Base-by-base conservation (phyloP, 2,797 vertebrate species). In the Iguana delicatissima region DNA sequence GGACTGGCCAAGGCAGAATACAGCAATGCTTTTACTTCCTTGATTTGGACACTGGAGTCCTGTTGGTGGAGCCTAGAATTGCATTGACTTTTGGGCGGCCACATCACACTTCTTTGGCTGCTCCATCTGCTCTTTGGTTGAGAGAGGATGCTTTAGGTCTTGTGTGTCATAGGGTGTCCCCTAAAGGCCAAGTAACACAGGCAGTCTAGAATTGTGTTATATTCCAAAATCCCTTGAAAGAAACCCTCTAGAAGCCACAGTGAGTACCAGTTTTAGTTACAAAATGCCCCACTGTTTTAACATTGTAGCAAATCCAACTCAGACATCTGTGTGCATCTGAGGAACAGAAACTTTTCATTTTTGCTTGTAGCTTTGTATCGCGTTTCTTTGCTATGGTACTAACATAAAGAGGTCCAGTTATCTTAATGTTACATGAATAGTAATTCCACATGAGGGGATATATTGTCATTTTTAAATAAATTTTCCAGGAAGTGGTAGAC, bases 401-500 rank as follows among this genome's bases (percentile, higher is more conserved):
- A 59, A 59, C 16, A 20, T 62, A 22, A 62, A 62, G 59, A 62
- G 59, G 18, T 57, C 59, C 59, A 59, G 18, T 3, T 62, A 32
- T 69, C 29, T 32, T 32, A 10, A 69, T 32, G 29, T 9, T 69
- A 32, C 32, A 32, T 62, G 59, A 20, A 6, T n/a, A 72, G 9
- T 72, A 72, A n/a, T 73, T 73, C 69, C n/a, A 73, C 29, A 73
- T 22, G 7, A 20, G 64, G 64, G 6, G 22, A 3, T 67, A 2
- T n/a, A 73, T 77, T 77, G 35, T 77, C 35, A 38, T 69, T 32
- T 69, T 4, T 14, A 57, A 13, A 67, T 7, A 7, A 3, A 22
- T 57, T 57, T 88, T 94, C 2, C 52, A 99, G 99, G 99, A 99
- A 32, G 86, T 98, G 10, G 98, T 99, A 4, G 97, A 99, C 95